Conservation (phyloP, 2,113 vertebrate genomes). For the Myrmophylax atrothorax region DNA sequence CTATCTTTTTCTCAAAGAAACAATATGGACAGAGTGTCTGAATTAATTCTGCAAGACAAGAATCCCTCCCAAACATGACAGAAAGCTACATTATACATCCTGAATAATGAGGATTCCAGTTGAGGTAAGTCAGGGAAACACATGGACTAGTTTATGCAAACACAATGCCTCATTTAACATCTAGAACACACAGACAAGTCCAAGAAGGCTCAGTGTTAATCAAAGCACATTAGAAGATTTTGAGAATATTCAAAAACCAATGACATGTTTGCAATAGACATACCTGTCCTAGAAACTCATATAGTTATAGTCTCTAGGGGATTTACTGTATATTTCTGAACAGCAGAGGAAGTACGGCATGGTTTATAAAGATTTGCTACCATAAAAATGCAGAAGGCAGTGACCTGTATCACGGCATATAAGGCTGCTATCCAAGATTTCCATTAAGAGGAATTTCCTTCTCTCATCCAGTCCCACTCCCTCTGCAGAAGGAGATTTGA, state of each 20-base stretch:
- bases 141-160: background rate
- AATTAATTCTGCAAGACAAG: constrained; percentile 32
- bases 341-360: background rate
- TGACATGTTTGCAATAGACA: background rate
- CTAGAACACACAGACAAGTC: background rate
- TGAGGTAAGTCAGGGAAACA: background rate
- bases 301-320: background rate
- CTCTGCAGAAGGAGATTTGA: background rate
- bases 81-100: constrained; percentile 31
- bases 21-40: background rate
- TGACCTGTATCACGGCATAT: background rate
- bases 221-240: constrained; percentile 4
- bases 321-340: background rate
- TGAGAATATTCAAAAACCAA: constrained; percentile 8
- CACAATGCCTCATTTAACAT: constrained; percentile 1
- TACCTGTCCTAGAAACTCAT: constrained; percentile 34
- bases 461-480: background rate
- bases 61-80: constrained; percentile 34
- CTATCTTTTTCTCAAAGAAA: background rate
- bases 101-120: constrained; percentile 33
- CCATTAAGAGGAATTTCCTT: constrained; percentile 3
- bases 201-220: constrained; percentile 23
- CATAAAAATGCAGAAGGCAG: constrained; percentile 40
- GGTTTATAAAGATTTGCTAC: constrained; percentile 18
- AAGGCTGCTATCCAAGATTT: constrained; percentile 10